Evolutionary conservation across 2,113 vertebrate species (phyloP), one percentile per base, ranked within the genome.

Genomic region (Steatornis caripensis): DNA sequence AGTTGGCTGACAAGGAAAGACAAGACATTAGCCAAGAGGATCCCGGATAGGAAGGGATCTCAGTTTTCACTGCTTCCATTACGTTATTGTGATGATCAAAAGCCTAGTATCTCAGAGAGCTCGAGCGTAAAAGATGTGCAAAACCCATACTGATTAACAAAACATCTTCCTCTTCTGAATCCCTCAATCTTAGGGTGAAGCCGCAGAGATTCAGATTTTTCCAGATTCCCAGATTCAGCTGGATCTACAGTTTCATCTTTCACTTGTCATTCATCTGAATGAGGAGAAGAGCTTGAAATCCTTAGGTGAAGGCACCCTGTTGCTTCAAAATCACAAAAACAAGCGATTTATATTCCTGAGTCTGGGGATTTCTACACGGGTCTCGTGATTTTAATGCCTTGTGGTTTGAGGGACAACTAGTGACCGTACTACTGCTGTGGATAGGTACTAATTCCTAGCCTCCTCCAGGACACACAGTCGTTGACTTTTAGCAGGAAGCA

Each of bases 1-100:
- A 41, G 98, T 99, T 97, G 98, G 97, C 98, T 98, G 90, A 43
- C 43, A 93, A 77, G 72, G 34, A 93, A 41, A 96, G 32, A 11
- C 9, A 49, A 26, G 17, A n/a, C 19, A 87, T 95, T 34, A 97
- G 54, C 22, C 61, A 41, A 76, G 45, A 62, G 30, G 32, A 65
- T 48, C 34, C 30, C 3, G 3, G 11, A 55, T 2, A 85, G 30
- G 17, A 75, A 87, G 7, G 15, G 24, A 87, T 53, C 81, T 87
- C 83, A 46, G 51, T 79, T 84, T 89, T 75, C 70, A 18, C 49
- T 61, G 34, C 10, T 75, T 77, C 78, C 10, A 26, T 57, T 20
- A 87, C 60, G 87, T 89, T 78, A 87, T 11, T 17, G 4, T 26
- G 30, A 91, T 79, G 39, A 92, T 68, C 21, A 91, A 79, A 76